phyloP scores from a whole-genome alignment of 2,797 vertebrate species.

The Alectoris magna region DNA sequence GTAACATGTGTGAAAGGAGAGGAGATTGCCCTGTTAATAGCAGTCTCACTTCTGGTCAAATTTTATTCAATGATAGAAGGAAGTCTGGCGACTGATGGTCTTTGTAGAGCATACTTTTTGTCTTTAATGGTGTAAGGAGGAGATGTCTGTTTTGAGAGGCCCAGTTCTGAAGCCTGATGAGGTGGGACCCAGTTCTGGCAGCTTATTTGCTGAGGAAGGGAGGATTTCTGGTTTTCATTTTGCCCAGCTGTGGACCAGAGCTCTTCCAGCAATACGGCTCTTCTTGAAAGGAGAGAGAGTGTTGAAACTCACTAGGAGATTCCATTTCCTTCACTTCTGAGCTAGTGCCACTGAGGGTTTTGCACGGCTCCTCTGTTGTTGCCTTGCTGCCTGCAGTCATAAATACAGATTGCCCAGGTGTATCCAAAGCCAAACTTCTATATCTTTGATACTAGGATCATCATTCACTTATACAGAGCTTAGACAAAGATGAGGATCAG shows the following conservation, averaged over 20 bases:
- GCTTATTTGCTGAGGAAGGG: neutral
- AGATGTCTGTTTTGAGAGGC: neutral
- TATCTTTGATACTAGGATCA: conserved; percentile 11
- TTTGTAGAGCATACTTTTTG: neutral
- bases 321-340: neutral
- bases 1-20: neutral
- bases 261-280: neutral
- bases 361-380: neutral
- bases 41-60: neutral
- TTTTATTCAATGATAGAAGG: neutral
- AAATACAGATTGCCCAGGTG: neutral
- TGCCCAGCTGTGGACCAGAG: neutral
- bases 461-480: neutral
- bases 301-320: neutral
- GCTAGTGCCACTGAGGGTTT: neutral
- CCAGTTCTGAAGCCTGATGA: neutral
- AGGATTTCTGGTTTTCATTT: neutral
- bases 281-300: neutral
- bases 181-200: neutral
- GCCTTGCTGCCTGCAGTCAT: neutral
- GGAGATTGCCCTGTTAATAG: neutral
- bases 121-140: neutral
- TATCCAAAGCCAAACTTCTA: neutral
- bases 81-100: neutral
- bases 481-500: neutral